phyloP scores from a whole-genome alignment of 2,888 invertebrate genomes.

The Entomobrya proxima region DNA sequence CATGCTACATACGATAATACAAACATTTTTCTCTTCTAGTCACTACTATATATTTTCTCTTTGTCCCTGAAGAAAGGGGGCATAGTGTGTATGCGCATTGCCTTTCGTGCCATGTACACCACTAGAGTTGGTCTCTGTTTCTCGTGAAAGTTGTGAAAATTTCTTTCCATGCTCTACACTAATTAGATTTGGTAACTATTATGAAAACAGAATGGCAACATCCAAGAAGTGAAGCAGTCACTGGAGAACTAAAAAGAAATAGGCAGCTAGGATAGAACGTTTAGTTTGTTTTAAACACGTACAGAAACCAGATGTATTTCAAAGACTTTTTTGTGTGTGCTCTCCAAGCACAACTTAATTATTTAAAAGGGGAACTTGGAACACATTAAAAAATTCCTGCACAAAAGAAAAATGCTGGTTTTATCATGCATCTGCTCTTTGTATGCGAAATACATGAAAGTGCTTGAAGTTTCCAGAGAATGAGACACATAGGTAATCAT shows the following conservation, averaged over 20 bases:
- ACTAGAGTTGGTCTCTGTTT: background rate
- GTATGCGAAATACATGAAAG: background rate
- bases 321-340: background rate
- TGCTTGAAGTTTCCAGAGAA: no score
- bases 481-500: no score
- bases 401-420: background rate
- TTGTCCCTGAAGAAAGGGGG: no score
- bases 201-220: slow-evolving; percentile 13
- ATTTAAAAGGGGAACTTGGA: slow-evolving; percentile 59
- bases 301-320: slow-evolving; percentile 27
- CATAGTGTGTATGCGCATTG: no score
- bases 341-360: background rate
- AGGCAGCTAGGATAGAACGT: background rate
- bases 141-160: slow-evolving; percentile 50
- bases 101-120: background rate
- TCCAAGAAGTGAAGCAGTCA: slow-evolving; percentile 3
- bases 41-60: no score
- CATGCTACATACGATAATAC: background rate
- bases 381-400: slow-evolving; percentile 54
- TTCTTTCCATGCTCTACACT: slow-evolving; percentile 39
- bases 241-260: slow-evolving; percentile 31
- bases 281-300: background rate
- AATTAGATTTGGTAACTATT: slow-evolving; percentile 59
- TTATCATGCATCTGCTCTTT: background rate
- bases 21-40: background rate